A percentile compares a stretch with the other conserved stretches of the same genome.
Evolutionary conservation across 2,888 invertebrate species (phyloP).

Genomic region (Amorpha juglandis): DNA sequence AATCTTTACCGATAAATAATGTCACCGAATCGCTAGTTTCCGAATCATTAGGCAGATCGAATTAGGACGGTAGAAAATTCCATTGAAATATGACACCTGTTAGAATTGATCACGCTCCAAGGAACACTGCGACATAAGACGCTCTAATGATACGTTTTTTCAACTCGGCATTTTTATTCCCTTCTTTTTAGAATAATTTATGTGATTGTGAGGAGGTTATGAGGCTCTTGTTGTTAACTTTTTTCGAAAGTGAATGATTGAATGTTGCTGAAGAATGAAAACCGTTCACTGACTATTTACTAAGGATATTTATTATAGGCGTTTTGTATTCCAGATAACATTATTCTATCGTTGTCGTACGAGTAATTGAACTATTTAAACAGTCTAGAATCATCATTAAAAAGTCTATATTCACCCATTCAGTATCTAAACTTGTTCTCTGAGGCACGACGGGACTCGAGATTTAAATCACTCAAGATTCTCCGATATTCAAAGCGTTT

Average conservation of each 20-base stretch:
- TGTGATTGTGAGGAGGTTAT: slow-evolving; percentile 29
- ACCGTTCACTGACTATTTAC: too few relatives aligned
- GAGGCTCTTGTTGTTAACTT: not conserved
- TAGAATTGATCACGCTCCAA: slow-evolving; percentile 38
- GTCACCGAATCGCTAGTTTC: slow-evolving; percentile 55
- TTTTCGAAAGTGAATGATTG: not conserved
- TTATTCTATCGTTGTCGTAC: too few relatives aligned
- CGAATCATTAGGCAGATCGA: slow-evolving; percentile 56
- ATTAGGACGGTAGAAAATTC: slow-evolving; percentile 40
- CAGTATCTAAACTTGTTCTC: too few relatives aligned
- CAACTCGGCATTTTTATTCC: slow-evolving; percentile 35
- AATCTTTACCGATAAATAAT: slow-evolving; percentile 41
- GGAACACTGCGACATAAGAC: slow-evolving; percentile 6
- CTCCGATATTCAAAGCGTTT: too few relatives aligned
- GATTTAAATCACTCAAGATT: too few relatives aligned
- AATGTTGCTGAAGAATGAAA: not conserved
- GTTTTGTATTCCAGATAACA: too few relatives aligned
- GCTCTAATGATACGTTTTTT: slow-evolving; percentile 27
- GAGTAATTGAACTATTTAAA: not conserved
- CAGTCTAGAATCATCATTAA: not conserved
- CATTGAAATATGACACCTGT: slow-evolving; percentile 63
- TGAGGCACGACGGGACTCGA: too few relatives aligned
- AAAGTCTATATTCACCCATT: too few relatives aligned
- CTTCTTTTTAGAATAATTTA: slow-evolving; percentile 35
- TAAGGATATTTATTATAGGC: too few relatives aligned